These are phyloP conservation scores for Silurus asotus DNA, from an alignment of 2,113 vertebrate genomes.

Conservation along the genomic window DNA sequence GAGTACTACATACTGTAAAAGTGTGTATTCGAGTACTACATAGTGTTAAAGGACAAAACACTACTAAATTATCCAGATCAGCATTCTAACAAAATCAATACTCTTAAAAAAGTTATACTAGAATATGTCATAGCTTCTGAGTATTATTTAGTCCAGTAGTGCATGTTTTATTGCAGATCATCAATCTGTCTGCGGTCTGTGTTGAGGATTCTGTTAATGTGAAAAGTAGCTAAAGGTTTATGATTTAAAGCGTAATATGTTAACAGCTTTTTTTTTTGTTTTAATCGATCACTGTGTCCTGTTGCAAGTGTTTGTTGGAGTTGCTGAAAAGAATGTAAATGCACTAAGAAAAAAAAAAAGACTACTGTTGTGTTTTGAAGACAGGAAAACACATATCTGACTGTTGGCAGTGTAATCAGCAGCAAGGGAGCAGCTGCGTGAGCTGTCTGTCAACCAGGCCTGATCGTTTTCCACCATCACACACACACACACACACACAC, in stretches of 20 bases:
- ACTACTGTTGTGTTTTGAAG: not conserved
- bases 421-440: slow-evolving; percentile 23
- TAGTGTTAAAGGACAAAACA: not conserved
- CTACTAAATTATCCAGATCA: not conserved
- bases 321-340: not conserved
- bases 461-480: slow-evolving; percentile 16
- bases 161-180: not conserved
- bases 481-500: not conserved
- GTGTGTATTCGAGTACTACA: not conserved
- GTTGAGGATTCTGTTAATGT: not conserved
- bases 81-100: not conserved
- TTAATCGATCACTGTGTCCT: not conserved
- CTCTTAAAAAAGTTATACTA: not conserved
- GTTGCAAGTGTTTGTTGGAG: not conserved
- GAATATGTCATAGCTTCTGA: not conserved
- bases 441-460: slow-evolving; percentile 31
- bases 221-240: not conserved
- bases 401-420: slow-evolving; percentile 23
- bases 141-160: not conserved
- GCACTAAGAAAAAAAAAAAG: not conserved
- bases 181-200: not conserved
- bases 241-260: not conserved
- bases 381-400: not conserved
- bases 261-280: not conserved
- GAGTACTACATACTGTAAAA: not conserved